Conservation (phyloP, 2,797 vertebrate genomes). For the Acanthis flammea region DNA sequence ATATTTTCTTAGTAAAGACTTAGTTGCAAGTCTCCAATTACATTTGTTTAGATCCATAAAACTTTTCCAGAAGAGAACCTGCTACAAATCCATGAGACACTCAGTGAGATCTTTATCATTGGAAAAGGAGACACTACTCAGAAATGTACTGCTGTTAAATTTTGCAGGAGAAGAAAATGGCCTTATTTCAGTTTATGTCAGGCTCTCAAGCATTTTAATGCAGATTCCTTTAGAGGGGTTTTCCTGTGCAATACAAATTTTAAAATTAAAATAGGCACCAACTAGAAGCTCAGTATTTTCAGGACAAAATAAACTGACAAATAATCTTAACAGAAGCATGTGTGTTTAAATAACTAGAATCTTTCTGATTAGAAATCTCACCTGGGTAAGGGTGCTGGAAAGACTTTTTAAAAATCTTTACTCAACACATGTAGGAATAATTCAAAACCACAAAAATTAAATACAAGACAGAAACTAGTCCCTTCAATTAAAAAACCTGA, state of each 20-base stretch:
- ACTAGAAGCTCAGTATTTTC: not conserved
- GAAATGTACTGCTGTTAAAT: not conserved
- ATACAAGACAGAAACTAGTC: not conserved
- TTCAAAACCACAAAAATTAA: not conserved
- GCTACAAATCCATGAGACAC: not conserved
- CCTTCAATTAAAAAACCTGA: not conserved
- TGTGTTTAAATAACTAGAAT: not conserved
- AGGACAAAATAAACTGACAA: not conserved
- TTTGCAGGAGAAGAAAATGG: conserved; percentile 15
- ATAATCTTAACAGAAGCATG: not conserved
- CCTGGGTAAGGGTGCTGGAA: not conserved
- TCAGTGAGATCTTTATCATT: not conserved
- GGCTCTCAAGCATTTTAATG: not conserved
- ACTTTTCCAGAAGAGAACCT: not conserved
- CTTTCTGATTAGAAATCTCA: not conserved
- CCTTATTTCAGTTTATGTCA: conserved; percentile 10
- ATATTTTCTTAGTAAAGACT: not conserved
- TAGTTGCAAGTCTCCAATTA: not conserved
- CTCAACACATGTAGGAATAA: not conserved
- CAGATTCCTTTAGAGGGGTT: not conserved
- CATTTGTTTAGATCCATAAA: not conserved
- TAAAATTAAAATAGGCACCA: not conserved
- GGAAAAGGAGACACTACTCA: not conserved
- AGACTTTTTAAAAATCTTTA: not conserved
- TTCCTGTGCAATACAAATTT: not conserved